These are phyloP conservation scores for Portunus trituberculatus DNA, from an alignment of 1,140 invertebrate genomes.

Conservation along the genomic window DNA sequence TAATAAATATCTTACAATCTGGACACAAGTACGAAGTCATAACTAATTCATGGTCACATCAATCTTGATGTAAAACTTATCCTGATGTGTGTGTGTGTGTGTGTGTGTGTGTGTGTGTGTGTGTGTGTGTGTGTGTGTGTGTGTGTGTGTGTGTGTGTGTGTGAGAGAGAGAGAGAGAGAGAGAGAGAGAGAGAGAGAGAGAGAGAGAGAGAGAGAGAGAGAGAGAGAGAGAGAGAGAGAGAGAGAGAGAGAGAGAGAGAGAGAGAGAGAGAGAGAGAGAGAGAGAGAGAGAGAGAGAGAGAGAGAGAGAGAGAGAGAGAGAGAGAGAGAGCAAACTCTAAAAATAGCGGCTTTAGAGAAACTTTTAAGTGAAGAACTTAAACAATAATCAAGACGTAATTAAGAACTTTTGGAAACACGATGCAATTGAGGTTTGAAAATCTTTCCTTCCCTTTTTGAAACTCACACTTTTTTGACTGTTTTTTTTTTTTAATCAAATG, in stretches of 20 bases:
- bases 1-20: too few relatives aligned
- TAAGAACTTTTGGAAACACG: neutral
- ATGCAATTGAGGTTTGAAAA: neutral
- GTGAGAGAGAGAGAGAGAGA: neutral
- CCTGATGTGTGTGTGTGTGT: too few relatives aligned
- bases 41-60: too few relatives aligned
- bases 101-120: too few relatives aligned
- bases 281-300: constrained; percentile 29
- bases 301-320: constrained; percentile 36
- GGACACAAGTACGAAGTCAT: too few relatives aligned
- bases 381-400: neutral
- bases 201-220: constrained; percentile 19
- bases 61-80: too few relatives aligned
- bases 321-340: constrained; percentile 34
- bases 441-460: neutral
- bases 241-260: constrained; percentile 17
- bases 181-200: neutral
- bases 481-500: too few relatives aligned
- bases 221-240: constrained; percentile 17
- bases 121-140: too few relatives aligned
- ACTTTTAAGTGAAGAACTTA: neutral
- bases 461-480: neutral
- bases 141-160: neutral
- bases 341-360: neutral
- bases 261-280: constrained; percentile 29